Percentiles rank a stretch among this genome's conserved stretches.
phyloP scores from a whole-genome alignment of 1,140 invertebrate genomes.

The Theocolax elegans region DNA sequence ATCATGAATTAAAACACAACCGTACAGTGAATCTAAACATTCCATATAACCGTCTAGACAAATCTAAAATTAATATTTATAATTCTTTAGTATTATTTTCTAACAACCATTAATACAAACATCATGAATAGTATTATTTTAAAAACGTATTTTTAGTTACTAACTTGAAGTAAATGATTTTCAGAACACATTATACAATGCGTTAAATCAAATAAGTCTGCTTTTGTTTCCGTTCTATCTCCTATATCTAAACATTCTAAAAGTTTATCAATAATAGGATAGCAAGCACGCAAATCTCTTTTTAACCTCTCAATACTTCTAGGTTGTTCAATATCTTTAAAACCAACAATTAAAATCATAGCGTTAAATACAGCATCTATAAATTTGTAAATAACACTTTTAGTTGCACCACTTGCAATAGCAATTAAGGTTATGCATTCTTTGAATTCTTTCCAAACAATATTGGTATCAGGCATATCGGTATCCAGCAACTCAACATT shows the following conservation, averaged over 20 bases:
- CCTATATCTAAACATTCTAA: conserved; percentile 78
- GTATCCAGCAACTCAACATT: conserved; percentile 75
- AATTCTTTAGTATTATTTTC: too few species aligned
- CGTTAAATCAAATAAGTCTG: conserved; percentile 73
- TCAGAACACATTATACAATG: conserved; percentile 77
- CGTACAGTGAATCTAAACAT: conserved; percentile 80
- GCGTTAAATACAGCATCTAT: conserved; percentile 79
- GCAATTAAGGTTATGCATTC: conserved; percentile 75
- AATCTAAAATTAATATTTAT: conserved; percentile 72
- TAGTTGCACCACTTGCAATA: conserved; percentile 73
- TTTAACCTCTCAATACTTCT: conserved; percentile 84
- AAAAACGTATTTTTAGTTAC: too few species aligned
- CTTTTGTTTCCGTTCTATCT: conserved; percentile 69
- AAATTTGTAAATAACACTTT: conserved; percentile 72
- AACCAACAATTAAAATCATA: conserved; percentile 81
- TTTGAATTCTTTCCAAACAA: conserved; percentile 82
- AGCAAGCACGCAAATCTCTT: conserved; percentile 80
- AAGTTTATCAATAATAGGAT: conserved; percentile 78
- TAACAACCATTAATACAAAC: conserved; percentile 41
- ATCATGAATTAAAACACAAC: conserved; percentile 81
- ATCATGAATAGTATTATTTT: conserved; percentile 41
- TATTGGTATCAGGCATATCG: conserved; percentile 74
- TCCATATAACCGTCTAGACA: conserved; percentile 81
- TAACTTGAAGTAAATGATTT: conserved; percentile 78
- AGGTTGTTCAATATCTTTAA: conserved; percentile 79